Evolutionary conservation across 2,113 vertebrate species (phyloP).

Genomic region (Phasianus colchicus): DNA sequence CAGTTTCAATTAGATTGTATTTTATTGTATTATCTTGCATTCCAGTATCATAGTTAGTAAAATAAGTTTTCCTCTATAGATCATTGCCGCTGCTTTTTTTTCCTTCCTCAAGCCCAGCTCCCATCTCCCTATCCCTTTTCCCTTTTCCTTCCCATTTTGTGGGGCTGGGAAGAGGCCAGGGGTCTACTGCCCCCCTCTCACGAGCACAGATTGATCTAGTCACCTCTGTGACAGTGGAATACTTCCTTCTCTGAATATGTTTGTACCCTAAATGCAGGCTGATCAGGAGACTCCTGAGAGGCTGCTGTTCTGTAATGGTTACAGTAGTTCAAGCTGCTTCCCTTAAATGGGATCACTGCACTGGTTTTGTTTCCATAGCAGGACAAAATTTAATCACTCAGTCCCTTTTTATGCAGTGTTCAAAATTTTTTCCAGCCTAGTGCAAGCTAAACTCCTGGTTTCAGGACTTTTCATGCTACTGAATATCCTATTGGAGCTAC

Average conservation of each 20-base stretch:
- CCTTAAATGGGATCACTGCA: not conserved
- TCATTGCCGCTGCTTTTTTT: not conserved
- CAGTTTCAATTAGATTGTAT: too few species aligned
- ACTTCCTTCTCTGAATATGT: not conserved
- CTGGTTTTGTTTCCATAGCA: not conserved
- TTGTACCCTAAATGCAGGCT: not conserved
- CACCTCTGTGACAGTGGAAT: not conserved
- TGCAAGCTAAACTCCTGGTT: not conserved
- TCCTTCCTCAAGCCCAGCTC: too few species aligned
- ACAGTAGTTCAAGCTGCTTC: accelerated
- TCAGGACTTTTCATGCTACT: not conserved
- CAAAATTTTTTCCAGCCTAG: not conserved
- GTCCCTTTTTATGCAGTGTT: not conserved
- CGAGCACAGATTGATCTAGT: too few species aligned
- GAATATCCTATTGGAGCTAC: not conserved
- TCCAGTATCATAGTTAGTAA: too few species aligned
- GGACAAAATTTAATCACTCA: not conserved
- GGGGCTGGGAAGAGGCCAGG: too few species aligned
- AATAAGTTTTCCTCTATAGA: too few species aligned
- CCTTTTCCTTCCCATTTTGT: too few species aligned
- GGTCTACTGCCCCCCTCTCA: too few species aligned
- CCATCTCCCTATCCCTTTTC: too few species aligned
- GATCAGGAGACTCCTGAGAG: not conserved
- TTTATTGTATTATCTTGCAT: too few species aligned
- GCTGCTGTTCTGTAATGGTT: not conserved